These are phyloP conservation scores for Brachyptera putata DNA, from an alignment of 2,888 invertebrate genomes.

Conservation along the genomic window DNA sequence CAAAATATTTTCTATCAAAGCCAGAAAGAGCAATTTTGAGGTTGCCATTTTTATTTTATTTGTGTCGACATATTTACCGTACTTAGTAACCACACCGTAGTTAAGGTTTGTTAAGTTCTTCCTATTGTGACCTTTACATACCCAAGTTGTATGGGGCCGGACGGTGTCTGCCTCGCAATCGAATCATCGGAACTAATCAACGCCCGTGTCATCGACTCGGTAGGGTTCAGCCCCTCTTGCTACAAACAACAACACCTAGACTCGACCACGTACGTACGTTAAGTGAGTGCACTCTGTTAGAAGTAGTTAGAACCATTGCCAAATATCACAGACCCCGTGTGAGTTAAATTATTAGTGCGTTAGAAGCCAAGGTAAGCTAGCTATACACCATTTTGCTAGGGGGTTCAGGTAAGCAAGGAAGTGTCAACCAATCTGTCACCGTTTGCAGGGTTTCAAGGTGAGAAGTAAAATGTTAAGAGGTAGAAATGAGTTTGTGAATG, in stretches of 20 bases:
- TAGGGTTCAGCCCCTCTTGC: slow-evolving; percentile 88
- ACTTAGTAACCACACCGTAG: neutral
- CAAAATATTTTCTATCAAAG: neutral
- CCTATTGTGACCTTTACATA: slow-evolving; percentile 58
- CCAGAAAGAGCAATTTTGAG: neutral
- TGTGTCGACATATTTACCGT: neutral
- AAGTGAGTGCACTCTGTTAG: too few relatives aligned
- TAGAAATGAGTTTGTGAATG: too few relatives aligned
- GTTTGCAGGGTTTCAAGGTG: too few relatives aligned
- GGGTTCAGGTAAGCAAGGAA: too few relatives aligned
- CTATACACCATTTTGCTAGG: too few relatives aligned
- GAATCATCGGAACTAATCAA: slow-evolving; percentile 84
- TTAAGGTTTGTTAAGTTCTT: slow-evolving; percentile 2
- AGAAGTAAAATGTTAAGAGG: too few relatives aligned
- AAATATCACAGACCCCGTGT: too few relatives aligned
- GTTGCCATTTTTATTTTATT: neutral
- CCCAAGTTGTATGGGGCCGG: slow-evolving; percentile 93
- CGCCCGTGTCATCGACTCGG: slow-evolving; percentile 93
- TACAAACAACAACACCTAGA: slow-evolving; percentile 42
- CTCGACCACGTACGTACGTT: too few relatives aligned
- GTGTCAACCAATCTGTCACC: too few relatives aligned
- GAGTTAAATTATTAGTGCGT: too few relatives aligned
- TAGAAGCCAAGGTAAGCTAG: too few relatives aligned
- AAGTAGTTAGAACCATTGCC: too few relatives aligned
- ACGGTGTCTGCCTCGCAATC: slow-evolving; percentile 72